A percentile compares a stretch with the other conserved stretches of the same genome.
phyloP scores from a whole-genome alignment of 1,140 invertebrate genomes.

The Drosophila nasuta region DNA sequence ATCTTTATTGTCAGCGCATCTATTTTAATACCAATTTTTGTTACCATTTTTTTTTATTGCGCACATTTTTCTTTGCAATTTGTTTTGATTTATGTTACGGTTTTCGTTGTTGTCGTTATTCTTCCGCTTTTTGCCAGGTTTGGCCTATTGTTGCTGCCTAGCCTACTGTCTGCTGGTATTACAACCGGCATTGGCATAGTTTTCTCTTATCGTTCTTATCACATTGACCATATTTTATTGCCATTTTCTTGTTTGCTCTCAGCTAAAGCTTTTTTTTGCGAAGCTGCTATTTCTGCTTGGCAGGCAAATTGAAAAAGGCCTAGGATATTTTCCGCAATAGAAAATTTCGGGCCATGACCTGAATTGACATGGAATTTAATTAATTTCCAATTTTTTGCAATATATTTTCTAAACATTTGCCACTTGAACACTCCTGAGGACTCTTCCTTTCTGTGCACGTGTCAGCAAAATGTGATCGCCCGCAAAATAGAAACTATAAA shows the following conservation, averaged over 20 bases:
- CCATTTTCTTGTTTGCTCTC: constrained; percentile 8
- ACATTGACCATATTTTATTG: constrained; percentile 63
- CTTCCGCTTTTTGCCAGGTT: constrained; percentile 13
- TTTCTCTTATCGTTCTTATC: constrained; percentile 61
- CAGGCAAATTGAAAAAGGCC: constrained; percentile 63
- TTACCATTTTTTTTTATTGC: constrained; percentile 41
- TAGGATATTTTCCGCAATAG: constrained; percentile 16
- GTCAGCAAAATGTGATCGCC: constrained; percentile 25
- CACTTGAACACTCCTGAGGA: constrained; percentile 5
- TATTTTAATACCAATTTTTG: constrained; percentile 50
- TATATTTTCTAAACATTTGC: constrained; percentile 29
- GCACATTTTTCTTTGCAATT: constrained; percentile 55
- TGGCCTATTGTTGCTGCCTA: constrained; percentile 22
- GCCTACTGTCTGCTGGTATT: constrained; percentile 3
- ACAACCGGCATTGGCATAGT: constrained; percentile 40
- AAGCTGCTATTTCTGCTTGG: constrained; percentile 45
- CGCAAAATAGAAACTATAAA: constrained; percentile 13
- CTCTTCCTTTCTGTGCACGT: background rate
- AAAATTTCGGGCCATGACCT: constrained; percentile 28
- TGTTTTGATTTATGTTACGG: constrained; percentile 70
- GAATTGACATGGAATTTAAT: constrained; percentile 48
- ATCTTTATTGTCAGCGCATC: constrained; percentile 42
- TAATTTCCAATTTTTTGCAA: constrained; percentile 34
- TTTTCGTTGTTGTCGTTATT: constrained; percentile 38
- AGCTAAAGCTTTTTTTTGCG: constrained; percentile 15